phyloP scores from a whole-genome alignment of 2,113 vertebrate genomes.

The Brienomyrus longianalis region DNA sequence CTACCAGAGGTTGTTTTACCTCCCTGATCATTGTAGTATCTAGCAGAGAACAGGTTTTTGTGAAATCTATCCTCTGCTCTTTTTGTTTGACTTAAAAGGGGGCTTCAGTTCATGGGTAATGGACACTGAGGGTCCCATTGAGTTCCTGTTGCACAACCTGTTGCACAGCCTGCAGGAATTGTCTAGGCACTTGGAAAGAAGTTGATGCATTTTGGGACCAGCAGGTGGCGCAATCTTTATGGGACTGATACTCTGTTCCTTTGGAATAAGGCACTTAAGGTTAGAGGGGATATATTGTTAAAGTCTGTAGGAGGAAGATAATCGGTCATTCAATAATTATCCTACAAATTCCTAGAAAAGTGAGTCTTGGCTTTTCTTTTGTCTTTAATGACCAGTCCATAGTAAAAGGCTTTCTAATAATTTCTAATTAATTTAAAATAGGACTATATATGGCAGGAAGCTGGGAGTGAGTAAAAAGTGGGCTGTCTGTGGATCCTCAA shows the following conservation, averaged over 20 bases:
- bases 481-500: background rate
- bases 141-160: background rate
- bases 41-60: background rate
- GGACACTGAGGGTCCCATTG: background rate
- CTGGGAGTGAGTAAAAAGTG: background rate
- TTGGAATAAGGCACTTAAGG: background rate
- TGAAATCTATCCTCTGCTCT: slow-evolving; percentile 5
- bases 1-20: background rate
- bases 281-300: background rate
- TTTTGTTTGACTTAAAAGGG: slow-evolving; percentile 14
- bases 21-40: background rate
- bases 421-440: background rate
- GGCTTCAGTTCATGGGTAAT: background rate
- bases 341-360: background rate
- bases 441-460: background rate
- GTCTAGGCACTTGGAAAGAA: background rate
- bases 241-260: background rate
- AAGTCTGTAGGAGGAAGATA: background rate
- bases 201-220: background rate
- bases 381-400: background rate
- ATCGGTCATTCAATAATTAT: background rate
- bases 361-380: background rate
- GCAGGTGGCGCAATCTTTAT: background rate
- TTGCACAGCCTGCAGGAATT: background rate
- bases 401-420: background rate